Evolutionary conservation across 2,888 invertebrate genomes (phyloP).

Genomic region (Meganola albula): DNA sequence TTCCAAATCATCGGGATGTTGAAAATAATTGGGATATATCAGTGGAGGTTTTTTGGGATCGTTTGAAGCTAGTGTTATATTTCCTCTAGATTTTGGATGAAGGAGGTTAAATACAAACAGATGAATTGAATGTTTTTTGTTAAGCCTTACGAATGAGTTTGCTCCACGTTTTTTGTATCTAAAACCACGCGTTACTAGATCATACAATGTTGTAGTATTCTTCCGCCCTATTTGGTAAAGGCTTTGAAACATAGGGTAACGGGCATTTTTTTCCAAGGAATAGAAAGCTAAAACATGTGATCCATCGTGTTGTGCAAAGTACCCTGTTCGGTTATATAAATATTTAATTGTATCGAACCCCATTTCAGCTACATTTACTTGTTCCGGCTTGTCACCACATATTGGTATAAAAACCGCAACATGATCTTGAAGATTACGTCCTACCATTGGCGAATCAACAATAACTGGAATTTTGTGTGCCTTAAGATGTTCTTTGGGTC

Average conservation of each 20-base stretch:
- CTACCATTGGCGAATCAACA: slow-evolving; percentile 63
- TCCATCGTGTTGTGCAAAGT: slow-evolving; percentile 55
- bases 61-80: slow-evolving; percentile 70
- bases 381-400: slow-evolving; percentile 54
- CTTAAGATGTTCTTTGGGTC: slow-evolving; percentile 51
- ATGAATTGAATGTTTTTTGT: slow-evolving; percentile 3
- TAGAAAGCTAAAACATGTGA: slow-evolving; percentile 69
- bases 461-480: slow-evolving; percentile 48
- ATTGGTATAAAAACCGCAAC: slow-evolving; percentile 50
- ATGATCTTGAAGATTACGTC: slow-evolving; percentile 76
- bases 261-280: slow-evolving; percentile 36
- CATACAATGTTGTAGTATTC: slow-evolving; percentile 32
- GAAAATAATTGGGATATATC: slow-evolving; percentile 62
- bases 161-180: slow-evolving; percentile 30
- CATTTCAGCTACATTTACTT: too few species aligned
- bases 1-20: slow-evolving; percentile 70
- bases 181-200: not conserved
- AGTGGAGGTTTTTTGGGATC: slow-evolving; percentile 70
- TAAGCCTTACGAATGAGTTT: slow-evolving; percentile 11
- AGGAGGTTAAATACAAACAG: not conserved
- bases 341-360: too few species aligned
- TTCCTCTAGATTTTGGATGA: slow-evolving; percentile 74
- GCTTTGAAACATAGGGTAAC: slow-evolving; percentile 45
- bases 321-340: too few species aligned
- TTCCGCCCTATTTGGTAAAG: slow-evolving; percentile 34